Evolutionary conservation across 2,888 invertebrate species (phyloP), one percentile per base, ranked within the genome.

Genomic region (Dione juno): DNA sequence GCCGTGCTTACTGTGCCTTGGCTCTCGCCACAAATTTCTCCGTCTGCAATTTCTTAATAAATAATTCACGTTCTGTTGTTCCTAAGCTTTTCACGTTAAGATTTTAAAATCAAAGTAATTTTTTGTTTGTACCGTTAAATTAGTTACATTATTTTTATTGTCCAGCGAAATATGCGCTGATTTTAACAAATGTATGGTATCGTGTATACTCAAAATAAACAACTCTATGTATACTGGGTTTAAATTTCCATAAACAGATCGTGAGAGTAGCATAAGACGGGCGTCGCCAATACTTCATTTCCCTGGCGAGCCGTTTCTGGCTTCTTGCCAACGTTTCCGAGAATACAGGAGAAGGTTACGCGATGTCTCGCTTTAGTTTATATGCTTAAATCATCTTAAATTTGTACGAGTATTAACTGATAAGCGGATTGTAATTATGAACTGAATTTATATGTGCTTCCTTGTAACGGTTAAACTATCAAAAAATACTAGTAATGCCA

Each of bases 301-400:
- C 86, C 82, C 86, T 83, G 86, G 85, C 87, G 87, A 85, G 86
- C 84, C 81, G 82, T 78, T 82, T 80, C 80, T 92, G 92, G 92
- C 87, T 40, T 54, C 59, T 54, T 69, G 91, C 92, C 92, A 92
- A 86, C 83, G 83, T 84, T 92, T 92, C 92, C 91, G 88, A 92
- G 92, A 92, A 92, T 85, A 80, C 81, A 86, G 82, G 84, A 88
- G 92, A 93, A 92, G 91, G 91, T 92, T 92, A 92, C 88, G 86
- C 84, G 90, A 89, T 84, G 92, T 91, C 90, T 92, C 90, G 91
- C 86, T 87, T 84, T 87, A 83, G 86, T 90, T 88, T 89, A 90
- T 89, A 92, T 88, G 88, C 90, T 89, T 89, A 92, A 92, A 91
- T 90, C 85, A 88, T 87, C 84, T 87, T 85, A 81, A 81, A 87